Conservation (phyloP, 2,888 invertebrate genomes). For the Palloptera scutellata region DNA sequence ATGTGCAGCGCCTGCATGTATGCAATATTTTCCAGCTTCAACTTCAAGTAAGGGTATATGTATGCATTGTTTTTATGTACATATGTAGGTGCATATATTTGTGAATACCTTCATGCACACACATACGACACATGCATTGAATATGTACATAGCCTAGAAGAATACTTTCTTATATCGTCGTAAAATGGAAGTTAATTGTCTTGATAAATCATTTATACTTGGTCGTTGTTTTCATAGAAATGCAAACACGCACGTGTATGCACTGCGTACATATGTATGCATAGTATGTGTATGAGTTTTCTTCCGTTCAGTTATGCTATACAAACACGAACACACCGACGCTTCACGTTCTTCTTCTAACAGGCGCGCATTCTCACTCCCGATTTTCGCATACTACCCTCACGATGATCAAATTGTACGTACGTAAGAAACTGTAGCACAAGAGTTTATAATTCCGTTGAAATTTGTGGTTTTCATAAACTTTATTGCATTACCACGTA, state of each 20-base stretch:
- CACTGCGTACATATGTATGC: not conserved
- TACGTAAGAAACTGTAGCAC: not conserved
- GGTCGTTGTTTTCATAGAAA: not conserved
- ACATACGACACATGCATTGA: not conserved
- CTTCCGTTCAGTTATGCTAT: not conserved
- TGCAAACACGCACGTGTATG: too few relatives aligned
- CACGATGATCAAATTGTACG: not conserved
- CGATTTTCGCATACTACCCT: not conserved
- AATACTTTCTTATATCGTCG: slow-evolving; percentile 26
- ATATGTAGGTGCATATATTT: not conserved
- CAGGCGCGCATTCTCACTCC: not conserved
- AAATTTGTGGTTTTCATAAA: slow-evolving; percentile 10
- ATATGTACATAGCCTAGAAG: not conserved
- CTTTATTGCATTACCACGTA: not conserved
- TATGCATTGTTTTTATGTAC: not conserved
- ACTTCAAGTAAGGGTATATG: not conserved
- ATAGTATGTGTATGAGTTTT: not conserved
- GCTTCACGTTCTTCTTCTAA: not conserved
- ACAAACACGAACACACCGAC: not conserved
- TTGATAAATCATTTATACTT: slow-evolving; percentile 25
- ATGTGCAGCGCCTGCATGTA: not conserved
- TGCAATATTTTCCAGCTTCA: slow-evolving; percentile 11
- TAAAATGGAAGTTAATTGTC: slow-evolving; percentile 33
- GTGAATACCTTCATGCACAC: not conserved
- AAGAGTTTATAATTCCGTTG: slow-evolving; percentile 8